These are phyloP conservation scores for Tiliacea citrago DNA, from an alignment of 2,888 invertebrate genomes.

Conservation along the genomic window DNA sequence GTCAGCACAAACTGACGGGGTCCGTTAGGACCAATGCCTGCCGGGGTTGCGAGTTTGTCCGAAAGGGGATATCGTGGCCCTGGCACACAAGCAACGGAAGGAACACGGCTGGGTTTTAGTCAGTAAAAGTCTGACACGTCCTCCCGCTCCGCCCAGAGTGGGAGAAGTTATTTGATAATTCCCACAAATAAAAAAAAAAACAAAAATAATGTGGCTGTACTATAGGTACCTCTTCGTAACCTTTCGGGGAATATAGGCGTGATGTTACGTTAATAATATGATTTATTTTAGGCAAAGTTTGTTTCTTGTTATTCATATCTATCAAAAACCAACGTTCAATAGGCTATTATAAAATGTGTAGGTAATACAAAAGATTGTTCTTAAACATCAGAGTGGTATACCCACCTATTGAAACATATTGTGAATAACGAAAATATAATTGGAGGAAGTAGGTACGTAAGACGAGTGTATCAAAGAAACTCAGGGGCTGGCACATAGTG, in stretches of 20 bases:
- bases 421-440: constrained; percentile 37
- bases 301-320: background rate
- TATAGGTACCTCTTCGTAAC: background rate
- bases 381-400: background rate
- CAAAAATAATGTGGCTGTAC: background rate
- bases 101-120: too few species aligned
- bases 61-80: too few species aligned
- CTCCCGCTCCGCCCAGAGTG: too few species aligned
- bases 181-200: too few species aligned
- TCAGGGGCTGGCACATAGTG: constrained; percentile 71
- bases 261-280: background rate
- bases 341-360: background rate
- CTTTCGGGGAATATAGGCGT: background rate
- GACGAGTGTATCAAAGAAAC: constrained; percentile 74
- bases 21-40: too few species aligned
- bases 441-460: constrained; percentile 52
- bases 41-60: too few species aligned
- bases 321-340: background rate
- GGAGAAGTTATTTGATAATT: too few species aligned
- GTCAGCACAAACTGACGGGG: too few species aligned
- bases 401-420: background rate
- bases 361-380: background rate
- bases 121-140: too few species aligned
- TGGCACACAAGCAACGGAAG: too few species aligned
- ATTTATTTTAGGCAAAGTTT: background rate